These are phyloP conservation scores for Lacerta viridis DNA, from an alignment of 2,797 vertebrate species.

Conservation along the genomic window DNA sequence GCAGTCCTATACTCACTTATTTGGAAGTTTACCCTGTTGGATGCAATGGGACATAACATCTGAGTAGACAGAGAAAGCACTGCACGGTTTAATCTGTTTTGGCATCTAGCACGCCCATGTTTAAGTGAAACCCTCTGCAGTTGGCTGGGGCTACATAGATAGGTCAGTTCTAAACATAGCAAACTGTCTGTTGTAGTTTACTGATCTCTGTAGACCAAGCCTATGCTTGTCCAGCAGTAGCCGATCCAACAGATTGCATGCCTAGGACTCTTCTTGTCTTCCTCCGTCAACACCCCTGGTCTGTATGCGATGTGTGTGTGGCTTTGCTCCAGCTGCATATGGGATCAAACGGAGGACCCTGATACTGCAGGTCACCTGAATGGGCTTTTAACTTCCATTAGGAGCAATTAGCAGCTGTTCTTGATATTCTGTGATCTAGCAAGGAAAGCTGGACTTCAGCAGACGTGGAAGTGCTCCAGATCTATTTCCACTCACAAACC, in stretches of 20 bases:
- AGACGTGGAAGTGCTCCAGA: background rate
- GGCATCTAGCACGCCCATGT: too few relatives aligned
- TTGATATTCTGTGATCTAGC: background rate
- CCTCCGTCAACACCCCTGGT: too few relatives aligned
- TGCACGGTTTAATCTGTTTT: background rate
- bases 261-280: background rate
- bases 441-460: background rate
- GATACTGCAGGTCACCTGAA: background rate
- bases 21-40: too few relatives aligned
- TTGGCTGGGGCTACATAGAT: background rate
- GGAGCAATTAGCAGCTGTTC: background rate
- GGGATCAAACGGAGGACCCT: background rate
- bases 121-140: background rate
- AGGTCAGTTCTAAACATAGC: background rate
- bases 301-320: background rate
- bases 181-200: background rate
- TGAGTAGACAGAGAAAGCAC: background rate
- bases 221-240: background rate
- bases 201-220: background rate
- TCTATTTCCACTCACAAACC: background rate
- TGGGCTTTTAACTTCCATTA: background rate
- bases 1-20: too few relatives aligned
- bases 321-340: background rate
- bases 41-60: too few relatives aligned
- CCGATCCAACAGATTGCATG: background rate